A percentile compares a stretch with the other conserved stretches of the same genome.
Evolutionary conservation across 2,797 vertebrate genomes (phyloP).

Genomic region (Coendou prehensilis): DNA sequence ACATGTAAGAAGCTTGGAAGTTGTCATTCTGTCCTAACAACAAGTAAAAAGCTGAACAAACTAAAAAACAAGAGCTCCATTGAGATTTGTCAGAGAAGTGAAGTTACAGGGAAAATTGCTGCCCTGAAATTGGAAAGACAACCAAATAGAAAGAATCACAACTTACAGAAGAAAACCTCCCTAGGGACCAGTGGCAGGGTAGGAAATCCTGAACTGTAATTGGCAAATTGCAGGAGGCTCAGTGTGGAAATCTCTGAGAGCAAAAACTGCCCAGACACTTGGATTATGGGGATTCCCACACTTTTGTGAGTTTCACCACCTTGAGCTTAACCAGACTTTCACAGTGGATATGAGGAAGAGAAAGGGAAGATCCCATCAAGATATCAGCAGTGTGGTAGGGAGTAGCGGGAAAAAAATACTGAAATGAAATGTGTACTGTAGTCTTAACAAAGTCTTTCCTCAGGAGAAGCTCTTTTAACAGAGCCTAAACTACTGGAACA

Average conservation of each 20-base stretch:
- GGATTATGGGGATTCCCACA: no score
- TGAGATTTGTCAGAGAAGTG: neutral
- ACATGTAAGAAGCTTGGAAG: neutral
- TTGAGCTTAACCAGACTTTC: neutral
- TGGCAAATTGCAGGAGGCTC: neutral
- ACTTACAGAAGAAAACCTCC: neutral
- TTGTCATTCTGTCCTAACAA: neutral
- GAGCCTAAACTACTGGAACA: neutral
- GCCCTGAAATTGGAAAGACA: neutral
- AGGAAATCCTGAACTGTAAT: neutral
- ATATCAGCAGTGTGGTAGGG: neutral
- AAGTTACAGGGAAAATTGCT: neutral
- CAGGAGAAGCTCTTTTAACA: neutral
- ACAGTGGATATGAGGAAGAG: neutral
- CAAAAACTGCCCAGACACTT: rapidly evolving
- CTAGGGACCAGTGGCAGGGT: neutral
- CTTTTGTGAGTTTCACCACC: neutral
- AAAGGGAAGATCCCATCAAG: neutral
- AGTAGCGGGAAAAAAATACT: neutral
- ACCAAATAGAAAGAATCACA: neutral
- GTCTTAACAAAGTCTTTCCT: neutral
- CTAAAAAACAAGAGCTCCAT: neutral
- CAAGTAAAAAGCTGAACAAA: neutral
- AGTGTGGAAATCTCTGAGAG: neutral
- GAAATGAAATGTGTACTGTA: neutral